Conservation (phyloP, 2,888 invertebrate species). For the Cancer borealis region DNA sequence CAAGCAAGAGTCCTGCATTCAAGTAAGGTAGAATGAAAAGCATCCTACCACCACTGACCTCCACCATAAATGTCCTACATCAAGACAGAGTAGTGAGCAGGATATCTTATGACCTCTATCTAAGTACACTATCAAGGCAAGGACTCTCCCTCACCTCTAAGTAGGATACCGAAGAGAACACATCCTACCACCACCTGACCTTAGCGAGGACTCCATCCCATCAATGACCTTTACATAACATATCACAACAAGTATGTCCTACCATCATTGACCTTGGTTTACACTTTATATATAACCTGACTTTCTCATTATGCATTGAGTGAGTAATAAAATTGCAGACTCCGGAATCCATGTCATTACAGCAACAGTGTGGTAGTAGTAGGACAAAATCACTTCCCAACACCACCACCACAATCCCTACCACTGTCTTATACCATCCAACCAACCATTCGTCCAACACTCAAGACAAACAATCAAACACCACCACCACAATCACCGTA, state of each 20-base stretch:
- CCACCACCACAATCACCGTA: background rate
- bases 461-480: background rate
- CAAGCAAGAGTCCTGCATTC: too few relatives aligned
- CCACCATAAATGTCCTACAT: too few relatives aligned
- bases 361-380: background rate
- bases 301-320: background rate
- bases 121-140: background rate
- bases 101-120: too few relatives aligned
- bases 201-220: too few relatives aligned
- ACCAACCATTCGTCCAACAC: too few relatives aligned
- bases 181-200: background rate
- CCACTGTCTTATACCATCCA: background rate
- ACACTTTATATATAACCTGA: background rate
- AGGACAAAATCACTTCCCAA: background rate
- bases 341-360: background rate
- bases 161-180: background rate
- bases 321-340: conserved; percentile 12
- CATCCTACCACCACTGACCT: too few relatives aligned
- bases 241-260: background rate
- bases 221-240: background rate
- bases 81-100: too few relatives aligned
- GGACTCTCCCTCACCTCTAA: background rate
- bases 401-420: background rate
- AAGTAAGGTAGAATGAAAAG: too few relatives aligned
- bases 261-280: background rate